phyloP scores from a whole-genome alignment of 2,888 invertebrate genomes.

The Andrena bicolor region DNA sequence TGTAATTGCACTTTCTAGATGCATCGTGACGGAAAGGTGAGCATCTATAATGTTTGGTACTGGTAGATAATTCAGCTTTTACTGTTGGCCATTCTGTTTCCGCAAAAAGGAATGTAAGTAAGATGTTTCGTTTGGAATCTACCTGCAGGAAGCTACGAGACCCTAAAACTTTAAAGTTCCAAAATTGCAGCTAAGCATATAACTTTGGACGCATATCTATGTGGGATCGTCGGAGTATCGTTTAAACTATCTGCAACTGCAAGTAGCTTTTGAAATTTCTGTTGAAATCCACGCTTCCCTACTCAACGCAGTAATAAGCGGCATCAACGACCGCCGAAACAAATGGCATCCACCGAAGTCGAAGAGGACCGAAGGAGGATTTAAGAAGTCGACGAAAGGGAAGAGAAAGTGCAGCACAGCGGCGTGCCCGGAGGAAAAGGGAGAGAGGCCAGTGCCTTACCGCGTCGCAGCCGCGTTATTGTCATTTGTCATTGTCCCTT shows the following conservation, averaged over 20 bases:
- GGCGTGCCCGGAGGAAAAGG: not conserved
- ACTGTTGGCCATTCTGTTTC: not conserved
- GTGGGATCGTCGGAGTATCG: not conserved
- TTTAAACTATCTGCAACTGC: not conserved
- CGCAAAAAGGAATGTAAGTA: not conserved
- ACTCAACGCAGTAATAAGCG: constrained; percentile 26
- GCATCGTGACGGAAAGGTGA: not conserved
- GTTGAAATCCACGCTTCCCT: constrained; percentile 1
- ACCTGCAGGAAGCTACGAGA: not conserved
- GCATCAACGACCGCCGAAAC: constrained; percentile 23
- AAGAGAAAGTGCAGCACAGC: constrained; percentile 47
- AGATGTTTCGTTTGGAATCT: not conserved
- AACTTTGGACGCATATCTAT: no score
- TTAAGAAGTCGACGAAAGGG: constrained; percentile 51
- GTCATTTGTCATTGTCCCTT: constrained; percentile 77
- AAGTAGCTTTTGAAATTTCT: not conserved
- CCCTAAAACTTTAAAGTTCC: no score
- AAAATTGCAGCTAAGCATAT: not conserved
- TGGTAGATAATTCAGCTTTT: not conserved
- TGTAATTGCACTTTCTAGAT: constrained; percentile 4
- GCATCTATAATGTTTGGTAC: not conserved
- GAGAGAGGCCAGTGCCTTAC: constrained; percentile 56
- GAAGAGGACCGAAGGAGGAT: constrained; percentile 21
- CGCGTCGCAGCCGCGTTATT: constrained; percentile 71
- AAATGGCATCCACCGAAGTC: constrained; percentile 33